Conservation (phyloP, 2,113 vertebrate genomes). For the Peromyscus leucopus region DNA sequence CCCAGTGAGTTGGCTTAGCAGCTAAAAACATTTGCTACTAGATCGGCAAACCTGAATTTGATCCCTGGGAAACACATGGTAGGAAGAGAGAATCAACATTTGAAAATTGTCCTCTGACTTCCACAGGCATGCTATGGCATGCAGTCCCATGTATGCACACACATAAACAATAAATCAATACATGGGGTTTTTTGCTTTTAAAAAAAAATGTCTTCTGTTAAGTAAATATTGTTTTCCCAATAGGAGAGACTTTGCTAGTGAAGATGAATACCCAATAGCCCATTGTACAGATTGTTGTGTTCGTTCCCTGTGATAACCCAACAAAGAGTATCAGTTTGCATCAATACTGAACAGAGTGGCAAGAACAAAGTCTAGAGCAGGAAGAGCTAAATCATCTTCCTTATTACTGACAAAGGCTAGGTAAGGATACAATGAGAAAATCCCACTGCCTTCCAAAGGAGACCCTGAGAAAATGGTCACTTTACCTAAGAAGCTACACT, state of each 20-base stretch:
- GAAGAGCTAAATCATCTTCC: neutral
- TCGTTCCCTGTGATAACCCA: neutral
- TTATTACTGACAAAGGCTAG: constrained; percentile 33
- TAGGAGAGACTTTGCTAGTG: neutral
- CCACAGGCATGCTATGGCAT: neutral
- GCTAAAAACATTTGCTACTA: neutral
- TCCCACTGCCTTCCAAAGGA: neutral
- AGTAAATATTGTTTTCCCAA: neutral
- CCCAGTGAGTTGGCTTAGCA: neutral
- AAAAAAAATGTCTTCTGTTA: constrained; percentile 3
- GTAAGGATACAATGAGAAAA: neutral
- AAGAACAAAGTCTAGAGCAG: neutral
- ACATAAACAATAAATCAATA: neutral
- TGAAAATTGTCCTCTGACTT: neutral
- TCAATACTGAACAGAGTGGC: neutral
- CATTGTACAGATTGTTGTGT: neutral
- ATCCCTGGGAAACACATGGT: neutral
- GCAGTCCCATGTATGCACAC: no score
- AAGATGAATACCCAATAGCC: neutral
- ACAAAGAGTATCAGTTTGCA: neutral
- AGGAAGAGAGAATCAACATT: neutral
- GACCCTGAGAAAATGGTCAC: neutral
- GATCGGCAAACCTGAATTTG: neutral
- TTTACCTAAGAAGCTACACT: neutral
- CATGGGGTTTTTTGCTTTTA: neutral